A percentile compares a stretch with the other conserved stretches of the same genome.
Conservation (phyloP, 2,797 vertebrate species). For the Myripristis murdjan region DNA sequence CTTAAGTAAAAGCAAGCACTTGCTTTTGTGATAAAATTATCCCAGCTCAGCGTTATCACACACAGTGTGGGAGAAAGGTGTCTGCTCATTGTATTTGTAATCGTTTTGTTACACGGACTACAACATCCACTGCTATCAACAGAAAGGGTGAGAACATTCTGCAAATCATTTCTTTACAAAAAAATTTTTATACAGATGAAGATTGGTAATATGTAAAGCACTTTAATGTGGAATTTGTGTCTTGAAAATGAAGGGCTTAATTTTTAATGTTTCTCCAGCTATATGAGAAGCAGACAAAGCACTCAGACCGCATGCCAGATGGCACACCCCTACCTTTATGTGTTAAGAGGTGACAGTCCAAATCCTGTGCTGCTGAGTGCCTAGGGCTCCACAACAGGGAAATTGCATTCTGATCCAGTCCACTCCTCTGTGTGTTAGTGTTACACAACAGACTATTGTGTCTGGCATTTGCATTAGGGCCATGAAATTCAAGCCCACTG, state of each 20-base stretch:
- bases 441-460: slow-evolving; percentile 80
- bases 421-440: slow-evolving; percentile 74
- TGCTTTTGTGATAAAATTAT: slow-evolving; percentile 43
- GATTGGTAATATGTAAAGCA: not conserved
- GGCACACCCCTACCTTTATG: slow-evolving; percentile 56
- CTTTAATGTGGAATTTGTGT: slow-evolving; percentile 30
- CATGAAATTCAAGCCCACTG: slow-evolving; percentile 76
- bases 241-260: slow-evolving; percentile 23
- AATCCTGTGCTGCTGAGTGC: slow-evolving; percentile 59
- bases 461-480: slow-evolving; percentile 80
- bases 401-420: slow-evolving; percentile 77
- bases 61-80: slow-evolving; percentile 1
- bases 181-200: not conserved
- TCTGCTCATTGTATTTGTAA: not conserved
- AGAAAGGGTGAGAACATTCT: not conserved
- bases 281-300: slow-evolving; percentile 37
- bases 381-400: slow-evolving; percentile 65
- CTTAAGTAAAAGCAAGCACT: slow-evolving; percentile 28
- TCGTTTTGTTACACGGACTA: slow-evolving; percentile 13
- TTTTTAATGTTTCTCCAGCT: slow-evolving; percentile 46
- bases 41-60: slow-evolving; percentile 23
- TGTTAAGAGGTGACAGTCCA: slow-evolving; percentile 61
- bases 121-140: not conserved
- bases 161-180: not conserved
- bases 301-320: slow-evolving; percentile 54